These are phyloP conservation scores for Phodopus roborovskii DNA, from an alignment of 2,113 vertebrate species.

Conservation along the genomic window DNA sequence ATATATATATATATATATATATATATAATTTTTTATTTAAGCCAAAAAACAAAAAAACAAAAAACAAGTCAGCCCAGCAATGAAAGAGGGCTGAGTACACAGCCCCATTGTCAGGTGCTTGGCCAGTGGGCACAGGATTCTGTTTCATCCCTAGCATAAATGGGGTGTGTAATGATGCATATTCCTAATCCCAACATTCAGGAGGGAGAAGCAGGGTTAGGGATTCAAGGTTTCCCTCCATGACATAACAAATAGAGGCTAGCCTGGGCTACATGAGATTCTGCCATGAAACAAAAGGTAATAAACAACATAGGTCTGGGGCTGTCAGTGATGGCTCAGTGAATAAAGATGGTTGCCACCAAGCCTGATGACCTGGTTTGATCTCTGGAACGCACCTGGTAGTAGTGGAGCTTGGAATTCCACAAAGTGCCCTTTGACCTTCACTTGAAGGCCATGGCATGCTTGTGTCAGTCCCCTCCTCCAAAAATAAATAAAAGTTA, in stretches of 20 bases:
- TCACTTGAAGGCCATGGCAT: neutral
- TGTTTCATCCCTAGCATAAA: neutral
- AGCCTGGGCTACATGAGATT: neutral
- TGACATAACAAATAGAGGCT: neutral
- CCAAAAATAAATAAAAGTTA: neutral
- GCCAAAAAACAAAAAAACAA: neutral
- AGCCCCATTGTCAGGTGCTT: neutral
- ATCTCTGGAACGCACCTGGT: neutral
- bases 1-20: neutral
- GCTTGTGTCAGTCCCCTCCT: neutral
- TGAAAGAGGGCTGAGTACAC: neutral
- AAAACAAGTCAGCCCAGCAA: neutral
- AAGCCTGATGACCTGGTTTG: neutral
- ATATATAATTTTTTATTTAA: neutral
- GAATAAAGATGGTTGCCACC: neutral
- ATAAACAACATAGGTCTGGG: neutral
- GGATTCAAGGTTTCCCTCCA: neutral
- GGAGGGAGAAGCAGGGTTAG: neutral
- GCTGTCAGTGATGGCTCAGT: neutral
- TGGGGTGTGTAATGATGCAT: too few relatives aligned
- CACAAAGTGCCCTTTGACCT: neutral
- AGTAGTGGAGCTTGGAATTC: neutral
- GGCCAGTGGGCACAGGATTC: neutral
- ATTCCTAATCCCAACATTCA: neutral
- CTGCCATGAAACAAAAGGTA: neutral